Evolutionary conservation across 2,888 invertebrate species (phyloP).

Genomic region (Rhagonycha fulva): DNA sequence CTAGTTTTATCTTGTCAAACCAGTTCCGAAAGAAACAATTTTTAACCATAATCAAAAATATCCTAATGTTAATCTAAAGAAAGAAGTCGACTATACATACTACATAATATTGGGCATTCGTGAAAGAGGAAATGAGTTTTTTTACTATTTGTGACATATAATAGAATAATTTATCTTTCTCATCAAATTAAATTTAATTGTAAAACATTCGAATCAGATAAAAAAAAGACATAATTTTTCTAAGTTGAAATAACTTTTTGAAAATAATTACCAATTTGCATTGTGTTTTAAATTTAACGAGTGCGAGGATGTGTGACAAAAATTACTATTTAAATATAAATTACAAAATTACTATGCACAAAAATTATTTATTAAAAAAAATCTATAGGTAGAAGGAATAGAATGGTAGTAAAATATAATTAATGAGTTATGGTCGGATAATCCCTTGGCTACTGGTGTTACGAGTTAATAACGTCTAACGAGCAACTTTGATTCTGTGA

Average conservation of each 20-base stretch:
- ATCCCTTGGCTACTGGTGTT: constrained; percentile 1
- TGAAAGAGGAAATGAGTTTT: background rate
- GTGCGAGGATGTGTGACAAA: background rate
- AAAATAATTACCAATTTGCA: background rate
- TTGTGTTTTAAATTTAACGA: background rate
- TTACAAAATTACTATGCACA: background rate
- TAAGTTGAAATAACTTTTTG: background rate
- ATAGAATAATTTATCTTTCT: background rate
- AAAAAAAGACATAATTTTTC: background rate
- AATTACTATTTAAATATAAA: background rate
- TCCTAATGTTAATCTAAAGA: background rate
- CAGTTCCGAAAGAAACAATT: background rate
- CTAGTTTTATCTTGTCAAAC: background rate
- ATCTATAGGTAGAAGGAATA: background rate
- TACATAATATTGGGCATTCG: background rate
- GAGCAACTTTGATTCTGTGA: background rate
- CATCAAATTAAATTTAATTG: constrained; percentile 1
- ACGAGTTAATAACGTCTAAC: background rate
- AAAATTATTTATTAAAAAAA: background rate
- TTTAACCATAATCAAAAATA: background rate
- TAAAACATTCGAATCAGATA: background rate
- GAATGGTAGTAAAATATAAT: background rate
- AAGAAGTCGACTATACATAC: background rate
- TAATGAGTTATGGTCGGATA: background rate
- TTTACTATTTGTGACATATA: background rate